Conservation (phyloP, 2,888 invertebrate species). For the Dasypogon diadema region DNA sequence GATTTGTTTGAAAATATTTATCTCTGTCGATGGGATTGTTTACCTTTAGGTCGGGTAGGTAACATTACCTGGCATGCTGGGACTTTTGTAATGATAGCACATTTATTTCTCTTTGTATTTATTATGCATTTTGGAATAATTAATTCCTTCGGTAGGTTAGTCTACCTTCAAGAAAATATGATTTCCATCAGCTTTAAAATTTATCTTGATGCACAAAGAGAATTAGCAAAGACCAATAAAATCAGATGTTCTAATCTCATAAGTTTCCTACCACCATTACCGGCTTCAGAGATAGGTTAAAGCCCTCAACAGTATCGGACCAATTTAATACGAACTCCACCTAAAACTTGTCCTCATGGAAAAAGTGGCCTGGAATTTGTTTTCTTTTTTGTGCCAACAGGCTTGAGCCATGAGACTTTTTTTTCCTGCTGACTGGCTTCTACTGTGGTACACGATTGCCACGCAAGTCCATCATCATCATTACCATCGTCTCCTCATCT, state of each 20-base stretch:
- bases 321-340: slow-evolving; percentile 21
- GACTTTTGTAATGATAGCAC: too few species aligned
- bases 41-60: not conserved
- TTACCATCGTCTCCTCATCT: slow-evolving; percentile 50
- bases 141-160: too few species aligned
- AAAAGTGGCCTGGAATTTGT: slow-evolving; percentile 49
- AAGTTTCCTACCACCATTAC: not conserved
- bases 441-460: slow-evolving; percentile 34
- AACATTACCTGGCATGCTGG: not conserved
- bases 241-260: slow-evolving; percentile 20
- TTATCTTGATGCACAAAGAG: too few species aligned
- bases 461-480: slow-evolving; percentile 52
- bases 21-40: not conserved
- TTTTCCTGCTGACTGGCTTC: slow-evolving; percentile 9
- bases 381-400: slow-evolving; percentile 37
- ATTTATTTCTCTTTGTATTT: too few species aligned
- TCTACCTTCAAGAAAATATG: too few species aligned
- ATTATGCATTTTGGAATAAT: too few species aligned
- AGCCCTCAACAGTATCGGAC: slow-evolving; percentile 2
- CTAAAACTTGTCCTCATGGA: slow-evolving; percentile 49
- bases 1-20: slow-evolving; percentile 29
- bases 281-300: slow-evolving; percentile 21
- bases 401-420: not conserved
- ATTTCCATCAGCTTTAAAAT: too few species aligned
- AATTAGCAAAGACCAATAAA: slow-evolving; percentile 32